A percentile compares a stretch with the other conserved stretches of the same genome.
These are phyloP conservation scores for Carollia perspicillata DNA, from an alignment of 2,113 vertebrate species.

Conservation along the genomic window DNA sequence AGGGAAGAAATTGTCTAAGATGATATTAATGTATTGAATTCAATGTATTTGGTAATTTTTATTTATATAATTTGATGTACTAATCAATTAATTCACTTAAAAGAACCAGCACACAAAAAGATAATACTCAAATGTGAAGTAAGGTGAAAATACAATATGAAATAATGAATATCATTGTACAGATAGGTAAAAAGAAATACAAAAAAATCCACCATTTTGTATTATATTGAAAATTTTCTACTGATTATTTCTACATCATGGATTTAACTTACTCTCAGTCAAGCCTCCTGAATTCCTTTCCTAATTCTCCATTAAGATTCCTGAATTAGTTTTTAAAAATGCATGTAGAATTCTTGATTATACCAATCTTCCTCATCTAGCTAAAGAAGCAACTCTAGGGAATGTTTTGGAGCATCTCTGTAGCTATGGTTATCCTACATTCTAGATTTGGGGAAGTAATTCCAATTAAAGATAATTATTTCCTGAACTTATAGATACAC, in stretches of 20 bases:
- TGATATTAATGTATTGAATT: conserved; percentile 1
- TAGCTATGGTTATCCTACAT: not conserved
- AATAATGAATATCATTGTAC: not conserved
- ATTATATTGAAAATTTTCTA: conserved; percentile 3
- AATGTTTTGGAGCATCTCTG: not conserved
- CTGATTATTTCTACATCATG: not conserved
- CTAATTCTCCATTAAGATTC: not conserved
- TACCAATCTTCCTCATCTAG: not conserved
- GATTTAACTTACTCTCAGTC: not conserved
- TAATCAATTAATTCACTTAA: conserved; percentile 17
- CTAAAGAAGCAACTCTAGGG: not conserved
- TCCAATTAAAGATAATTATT: not conserved
- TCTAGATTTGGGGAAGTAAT: not conserved
- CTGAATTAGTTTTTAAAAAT: conserved; percentile 24
- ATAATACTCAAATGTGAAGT: not conserved
- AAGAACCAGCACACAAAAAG: not conserved
- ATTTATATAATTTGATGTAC: not conserved
- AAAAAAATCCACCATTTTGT: not conserved
- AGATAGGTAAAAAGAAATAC: not conserved
- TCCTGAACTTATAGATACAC: not conserved
- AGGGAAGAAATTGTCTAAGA: not conserved
- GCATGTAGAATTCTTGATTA: not conserved
- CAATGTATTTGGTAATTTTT: not conserved
- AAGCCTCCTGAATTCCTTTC: not conserved
- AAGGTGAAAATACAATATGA: not conserved